Conservation (phyloP, 2,113 vertebrate genomes). For the Malurus cyaneus region DNA sequence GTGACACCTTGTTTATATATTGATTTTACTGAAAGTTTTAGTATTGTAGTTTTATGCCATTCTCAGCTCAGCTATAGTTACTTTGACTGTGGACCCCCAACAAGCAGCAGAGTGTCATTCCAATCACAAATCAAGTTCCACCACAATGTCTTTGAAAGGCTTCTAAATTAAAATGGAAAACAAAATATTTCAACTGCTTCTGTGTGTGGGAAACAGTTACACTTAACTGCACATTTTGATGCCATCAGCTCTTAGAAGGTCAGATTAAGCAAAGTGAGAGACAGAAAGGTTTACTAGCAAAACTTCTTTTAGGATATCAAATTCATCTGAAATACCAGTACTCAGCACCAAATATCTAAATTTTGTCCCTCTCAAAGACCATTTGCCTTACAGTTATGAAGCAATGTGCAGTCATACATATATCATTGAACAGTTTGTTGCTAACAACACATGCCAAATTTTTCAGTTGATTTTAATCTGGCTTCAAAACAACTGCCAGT, state of each 20-base stretch:
- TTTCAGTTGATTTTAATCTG: conserved; percentile 21
- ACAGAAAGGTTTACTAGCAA: not conserved
- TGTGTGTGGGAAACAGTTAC: not conserved
- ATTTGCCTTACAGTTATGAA: not conserved
- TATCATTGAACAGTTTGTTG: not conserved
- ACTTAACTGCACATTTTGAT: not conserved
- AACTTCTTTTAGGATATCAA: not conserved
- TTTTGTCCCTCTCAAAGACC: not conserved
- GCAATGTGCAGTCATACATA: not conserved
- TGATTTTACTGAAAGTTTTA: not conserved
- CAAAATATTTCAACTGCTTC: not conserved
- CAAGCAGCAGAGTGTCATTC: not conserved
- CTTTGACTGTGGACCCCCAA: not conserved
- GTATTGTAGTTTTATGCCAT: not conserved
- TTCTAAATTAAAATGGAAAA: not conserved
- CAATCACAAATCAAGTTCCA: not conserved
- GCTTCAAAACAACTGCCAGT: conserved; percentile 1
- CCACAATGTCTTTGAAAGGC: not conserved
- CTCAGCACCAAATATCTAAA: not conserved
- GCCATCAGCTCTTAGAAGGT: not conserved
- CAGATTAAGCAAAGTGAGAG: not conserved
- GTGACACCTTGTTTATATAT: not conserved
- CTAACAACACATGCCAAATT: not conserved
- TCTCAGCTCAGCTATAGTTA: not conserved
- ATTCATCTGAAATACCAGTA: not conserved